Evolutionary conservation across 2,113 vertebrate species (phyloP), one percentile per base, ranked within the genome.

Genomic region (Grantiella picta): DNA sequence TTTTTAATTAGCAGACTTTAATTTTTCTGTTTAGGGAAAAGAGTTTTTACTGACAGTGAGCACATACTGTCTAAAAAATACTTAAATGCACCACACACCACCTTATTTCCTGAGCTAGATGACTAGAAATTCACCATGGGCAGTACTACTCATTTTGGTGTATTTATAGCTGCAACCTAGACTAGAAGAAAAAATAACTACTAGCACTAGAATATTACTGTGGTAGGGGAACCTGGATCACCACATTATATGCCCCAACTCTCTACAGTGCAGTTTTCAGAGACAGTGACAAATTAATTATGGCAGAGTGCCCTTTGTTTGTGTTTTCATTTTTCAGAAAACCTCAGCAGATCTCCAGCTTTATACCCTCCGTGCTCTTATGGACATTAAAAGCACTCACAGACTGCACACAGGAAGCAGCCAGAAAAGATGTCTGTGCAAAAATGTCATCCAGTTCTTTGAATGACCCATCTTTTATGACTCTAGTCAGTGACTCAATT

Each of bases 401-500:
- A 81, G 90, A 80, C 72, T 40, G 75, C 54, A 92, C 49, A 82
- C 52, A 82, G 87, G 83, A 93, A 88, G 52, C 69, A 96, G 92
- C 27, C 88, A 94, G 71, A 93, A 88, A 56, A 72, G 60, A 92
- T 66, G 80, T 95, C 81, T 91, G 75, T 45, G 53, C 72, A 96
- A 79, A 95, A 89, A 78, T 80, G 82, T 95, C 84, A 86, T 86
- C 52, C 83, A 94, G 86, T 79, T 95, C 91, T 90, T 53, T 18
- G 22, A 80, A 69, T 96, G 91, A 97, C 53, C 96, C 96, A 97
- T 65, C 25, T 70, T 93, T 69, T 77, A 66, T 79, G 65, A 94
- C 82, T 95, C 57, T 33, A 80, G 73, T 25, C 79, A 68, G 80
- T 97, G 96, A 97, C 89, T 97, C 94, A 97, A 96, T 93, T 92